Base-by-base conservation (phyloP, 2,113 vertebrate genomes). In the Apteryx mantelli region DNA sequence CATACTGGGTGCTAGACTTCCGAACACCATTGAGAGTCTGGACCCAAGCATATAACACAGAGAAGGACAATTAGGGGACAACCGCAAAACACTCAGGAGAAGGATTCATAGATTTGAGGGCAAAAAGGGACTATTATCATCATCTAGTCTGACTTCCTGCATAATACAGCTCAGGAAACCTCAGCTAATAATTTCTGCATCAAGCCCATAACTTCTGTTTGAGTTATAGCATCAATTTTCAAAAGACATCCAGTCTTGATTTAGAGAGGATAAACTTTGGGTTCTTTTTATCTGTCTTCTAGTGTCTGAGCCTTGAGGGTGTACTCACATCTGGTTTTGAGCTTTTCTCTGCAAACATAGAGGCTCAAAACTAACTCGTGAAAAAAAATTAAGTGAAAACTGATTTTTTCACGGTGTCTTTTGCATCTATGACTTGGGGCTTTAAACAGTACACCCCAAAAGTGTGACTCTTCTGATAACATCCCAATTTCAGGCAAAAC, bases 181-280 rank as follows among this genome's bases (percentile, higher is more conserved):
- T 88, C 95, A 76, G 46, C 60, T 89, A 93, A 86, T 90, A 89
- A 93, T 96, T 96, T 84, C 86, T 95, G 61, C 91, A 88, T 93
- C 61, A 69, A 75, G 80, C 74, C 76, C 85, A 75, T 93, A 90
- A 95, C 38, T 97, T 94, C 56, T 88, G 25, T 86, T 79, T 95
- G 96, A 94, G 46, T 91, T 97, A 95, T 82, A 82, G 68, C 88
- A 65, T n/a, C 93, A 91, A 64, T 94, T 95, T 97, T 93, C 88
- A 83, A 58, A 63, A 94, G 61, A 83, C 89, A 90, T 28, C 25
- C 42, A 84, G 76, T 83, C 91, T 86, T 95, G 95, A 96, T 95
- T 95, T 96, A 97, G 63, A 74, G 82, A 91, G 75, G 87, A 96
- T 95, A 95, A 95, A 92, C 68, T 92, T 77, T 55, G 91, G 60